Base-by-base conservation (phyloP, 2,797 vertebrate genomes). In the Lutjanus campechanus region DNA sequence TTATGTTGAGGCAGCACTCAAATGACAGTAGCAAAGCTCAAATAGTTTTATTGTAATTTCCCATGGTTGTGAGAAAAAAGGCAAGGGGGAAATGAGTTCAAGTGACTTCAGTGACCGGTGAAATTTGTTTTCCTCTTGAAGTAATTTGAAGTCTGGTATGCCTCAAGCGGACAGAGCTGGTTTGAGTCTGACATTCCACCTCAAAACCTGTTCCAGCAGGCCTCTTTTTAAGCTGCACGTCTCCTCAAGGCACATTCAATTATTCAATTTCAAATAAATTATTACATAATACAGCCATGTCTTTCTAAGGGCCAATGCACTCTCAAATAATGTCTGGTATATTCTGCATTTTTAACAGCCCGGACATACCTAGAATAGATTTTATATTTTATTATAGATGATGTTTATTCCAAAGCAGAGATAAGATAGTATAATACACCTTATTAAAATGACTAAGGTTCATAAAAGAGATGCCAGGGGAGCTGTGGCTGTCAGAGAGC, bases 211-310 rank as follows among this genome's bases (percentile, higher is more conserved):
- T 54, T 85, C 68, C 71, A 56, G 76, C 62, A 59, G 69, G 69
- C 58, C 46, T 69, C 54, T 58, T 67, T 81, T 81, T 73, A 85
- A 89, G 74, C 89, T 41, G 36, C 1, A 15, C 62, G 80, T 79
- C 85, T 92, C 88, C 92, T 89, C 66, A 64, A 89, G 86, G 81
- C 79, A 74, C 71, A 93, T 91, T 93, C 76, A 93, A 93, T 95
- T 93, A 94, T 95, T 93, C 78, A 89, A 88, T 90, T 89, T 83
- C 85, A 90, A 90, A 93, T 94, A 89, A 95, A 93, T 93, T 79
- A 93, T 92, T 92, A 89, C 90, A 91, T 93, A 92, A 93, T 82
- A 85, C 81, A 77, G 69, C 65, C 56, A 36, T 83, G 85, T 89
- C 85, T 78, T 84, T 88, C 79, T 54, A 75, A 78, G 82, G 74